Conservation (phyloP, 2,888 invertebrate species). For the Sminthurides aquaticus region DNA sequence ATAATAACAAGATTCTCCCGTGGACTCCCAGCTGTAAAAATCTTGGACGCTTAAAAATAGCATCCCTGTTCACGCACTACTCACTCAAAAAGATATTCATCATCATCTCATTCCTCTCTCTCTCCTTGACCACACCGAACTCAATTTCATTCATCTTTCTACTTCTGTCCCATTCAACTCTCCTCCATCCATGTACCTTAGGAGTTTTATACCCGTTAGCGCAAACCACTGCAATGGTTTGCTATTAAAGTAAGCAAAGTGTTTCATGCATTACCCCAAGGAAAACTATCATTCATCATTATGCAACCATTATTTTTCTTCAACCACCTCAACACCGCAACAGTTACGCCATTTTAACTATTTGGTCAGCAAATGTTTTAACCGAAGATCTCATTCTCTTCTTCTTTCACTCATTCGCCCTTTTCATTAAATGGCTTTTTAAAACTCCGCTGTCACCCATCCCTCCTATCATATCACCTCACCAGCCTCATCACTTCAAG, state of each 20-base stretch:
- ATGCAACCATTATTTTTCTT: neutral
- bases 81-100: neutral
- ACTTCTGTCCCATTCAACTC: neutral
- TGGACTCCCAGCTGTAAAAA: no score
- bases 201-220: no score
- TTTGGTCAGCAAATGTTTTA: neutral
- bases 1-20: neutral
- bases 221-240: no score
- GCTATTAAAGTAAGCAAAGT: no score
- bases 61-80: neutral
- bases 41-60: no score
- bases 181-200: no score
- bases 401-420: neutral
- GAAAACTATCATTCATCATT: neutral
- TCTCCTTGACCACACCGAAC: neutral
- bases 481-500: no score
- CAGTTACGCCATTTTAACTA: neutral
- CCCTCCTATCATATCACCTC: no score
- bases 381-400: neutral
- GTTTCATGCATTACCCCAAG: no score
- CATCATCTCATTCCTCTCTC: neutral
- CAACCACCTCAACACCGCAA: neutral
- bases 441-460: slow-evolving; percentile 4
- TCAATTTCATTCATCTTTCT: neutral
- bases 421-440: slow-evolving; percentile 2